Evolutionary conservation across 2,888 invertebrate species (phyloP).

Genomic region (Drosophila anomalipes): DNA sequence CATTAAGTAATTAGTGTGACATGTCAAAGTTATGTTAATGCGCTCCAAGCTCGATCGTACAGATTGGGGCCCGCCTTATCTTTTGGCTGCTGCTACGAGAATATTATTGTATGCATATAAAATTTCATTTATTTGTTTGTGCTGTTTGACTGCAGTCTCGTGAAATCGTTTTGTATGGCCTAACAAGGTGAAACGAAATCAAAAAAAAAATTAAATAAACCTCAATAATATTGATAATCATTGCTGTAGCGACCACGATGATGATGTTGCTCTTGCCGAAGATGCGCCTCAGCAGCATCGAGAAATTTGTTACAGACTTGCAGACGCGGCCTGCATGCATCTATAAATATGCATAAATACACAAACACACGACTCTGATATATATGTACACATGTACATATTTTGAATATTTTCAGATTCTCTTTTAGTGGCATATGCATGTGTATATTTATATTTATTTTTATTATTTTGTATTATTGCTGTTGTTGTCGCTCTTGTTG

Average conservation of each 20-base stretch:
- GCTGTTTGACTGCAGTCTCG: slow-evolving; percentile 50
- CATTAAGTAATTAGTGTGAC: slow-evolving; percentile 85
- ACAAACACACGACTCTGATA: slow-evolving; percentile 19
- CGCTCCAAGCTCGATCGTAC: slow-evolving; percentile 56
- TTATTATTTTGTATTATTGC: slow-evolving; percentile 44
- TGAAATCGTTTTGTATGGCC: slow-evolving; percentile 71
- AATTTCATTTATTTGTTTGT: slow-evolving; percentile 65
- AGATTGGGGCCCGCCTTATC: slow-evolving; percentile 71
- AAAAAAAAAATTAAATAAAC: slow-evolving; percentile 19
- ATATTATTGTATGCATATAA: slow-evolving; percentile 63
- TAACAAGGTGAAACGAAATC: slow-evolving; percentile 79
- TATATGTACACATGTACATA: slow-evolving; percentile 12
- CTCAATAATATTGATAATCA: slow-evolving; percentile 53
- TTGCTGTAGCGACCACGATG: slow-evolving; percentile 28
- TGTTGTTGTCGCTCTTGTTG: slow-evolving; percentile 77
- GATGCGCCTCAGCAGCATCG: slow-evolving; percentile 59
- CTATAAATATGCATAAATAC: slow-evolving; percentile 65
- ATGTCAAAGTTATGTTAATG: slow-evolving; percentile 83
- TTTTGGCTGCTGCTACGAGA: slow-evolving; percentile 53
- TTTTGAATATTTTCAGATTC: slow-evolving; percentile 22
- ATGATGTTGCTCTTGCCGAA: slow-evolving; percentile 22
- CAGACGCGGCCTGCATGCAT: slow-evolving; percentile 52
- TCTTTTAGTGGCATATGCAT: slow-evolving; percentile 2
- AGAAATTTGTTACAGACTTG: slow-evolving; percentile 70
- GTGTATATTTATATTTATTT: slow-evolving; percentile 17